phyloP scores from a whole-genome alignment of 1,140 invertebrate species.

The Brachionus angularis region DNA sequence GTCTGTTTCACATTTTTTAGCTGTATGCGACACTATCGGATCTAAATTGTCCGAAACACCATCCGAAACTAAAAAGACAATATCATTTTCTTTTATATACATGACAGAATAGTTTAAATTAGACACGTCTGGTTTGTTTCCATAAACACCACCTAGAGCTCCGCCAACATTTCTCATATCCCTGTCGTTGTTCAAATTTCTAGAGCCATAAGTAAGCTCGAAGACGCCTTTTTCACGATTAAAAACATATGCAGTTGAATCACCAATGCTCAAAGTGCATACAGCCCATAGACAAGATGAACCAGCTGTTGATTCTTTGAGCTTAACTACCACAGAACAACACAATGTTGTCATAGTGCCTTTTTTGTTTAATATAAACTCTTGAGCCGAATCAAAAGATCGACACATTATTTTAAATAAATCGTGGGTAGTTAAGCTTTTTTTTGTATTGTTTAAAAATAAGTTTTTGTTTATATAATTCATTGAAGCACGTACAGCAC shows the following conservation, averaged over 20 bases:
- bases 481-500: conserved; percentile 78
- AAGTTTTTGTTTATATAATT: conserved; percentile 76
- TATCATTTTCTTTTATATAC: conserved; percentile 73
- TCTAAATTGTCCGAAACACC: conserved; percentile 91
- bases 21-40: conserved; percentile 65
- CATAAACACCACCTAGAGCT: conserved; percentile 81
- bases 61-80: conserved; percentile 82
- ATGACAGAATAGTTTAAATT: conserved; percentile 85
- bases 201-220: conserved; percentile 75
- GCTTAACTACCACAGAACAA: conserved; percentile 70
- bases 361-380: conserved; percentile 76
- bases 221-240: conserved; percentile 70
- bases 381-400: conserved; percentile 80
- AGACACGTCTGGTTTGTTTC: conserved; percentile 78
- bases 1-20: neutral
- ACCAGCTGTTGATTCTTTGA: conserved; percentile 54
- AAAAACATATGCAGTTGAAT: conserved; percentile 81
- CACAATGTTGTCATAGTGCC: conserved; percentile 81
- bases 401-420: conserved; percentile 73
- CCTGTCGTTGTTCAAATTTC: conserved; percentile 78
- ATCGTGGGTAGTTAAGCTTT: conserved; percentile 63
- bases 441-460: conserved; percentile 60
- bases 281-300: conserved; percentile 54
- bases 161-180: conserved; percentile 87
- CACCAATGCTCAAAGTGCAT: conserved; percentile 85